Base-by-base conservation (phyloP, 2,797 vertebrate genomes). In the Myotis myotis region DNA sequence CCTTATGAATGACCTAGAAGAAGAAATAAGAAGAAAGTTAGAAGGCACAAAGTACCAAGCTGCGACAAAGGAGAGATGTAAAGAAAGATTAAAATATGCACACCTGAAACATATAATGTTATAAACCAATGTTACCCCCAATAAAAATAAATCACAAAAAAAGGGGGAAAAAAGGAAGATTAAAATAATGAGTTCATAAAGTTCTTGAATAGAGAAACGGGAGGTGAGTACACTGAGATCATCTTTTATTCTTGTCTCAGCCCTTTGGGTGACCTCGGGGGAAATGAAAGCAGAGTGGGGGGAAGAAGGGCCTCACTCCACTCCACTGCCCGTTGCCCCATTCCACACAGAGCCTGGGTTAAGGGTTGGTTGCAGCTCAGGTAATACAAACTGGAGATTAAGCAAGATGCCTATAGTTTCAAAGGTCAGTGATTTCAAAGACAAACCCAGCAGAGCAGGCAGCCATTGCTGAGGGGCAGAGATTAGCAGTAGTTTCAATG, bases 1-100 rank as follows among this genome's bases (percentile, higher is more conserved):
- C 71, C 90, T 96, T 82, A 82, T 25, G 76, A 95, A 96, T 96
- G 93, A 85, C 93, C 92, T 89, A 90, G 92, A 96, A 96, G 92
- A 92, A 89, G 86, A 96, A 96, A 95, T 76, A 92, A 78, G 81
- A 91, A 86, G 62, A 79, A 87, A 95, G 79, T 44, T 55, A 44
- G 81, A 86, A 96, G 60, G 76, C 91, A 93, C n/a, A 49, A 30
- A 55, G 70, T 41, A 83, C 74, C 47, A 83, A 89, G 53, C 88
- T 84, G 92, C 97, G 92, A 93, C 79, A 83, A 96, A 49, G 75
- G 60, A 84, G 90, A 90, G 66, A 74, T 84, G 41, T 44, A 72
- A 91, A 80, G 75, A 68, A 80, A 30, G 60, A 30, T 62, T 62
- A 62, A 62, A 62, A 62, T 30, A 30, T 62, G 60, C 28, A 30